Evolutionary conservation across 1,140 invertebrate genomes (phyloP).

Genomic region (Monochamus saltuarius): DNA sequence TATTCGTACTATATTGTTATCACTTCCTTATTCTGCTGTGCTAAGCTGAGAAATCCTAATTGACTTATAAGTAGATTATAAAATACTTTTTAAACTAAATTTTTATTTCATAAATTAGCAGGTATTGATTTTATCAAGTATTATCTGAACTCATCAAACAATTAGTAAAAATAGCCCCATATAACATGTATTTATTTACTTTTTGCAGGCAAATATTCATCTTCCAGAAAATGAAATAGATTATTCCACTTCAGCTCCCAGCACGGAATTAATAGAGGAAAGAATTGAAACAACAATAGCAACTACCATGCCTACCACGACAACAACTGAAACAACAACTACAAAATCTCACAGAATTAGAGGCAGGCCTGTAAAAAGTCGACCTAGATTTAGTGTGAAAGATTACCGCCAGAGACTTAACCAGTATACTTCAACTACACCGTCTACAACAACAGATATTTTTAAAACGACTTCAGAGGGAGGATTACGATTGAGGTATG

Average conservation of each 20-base stretch:
- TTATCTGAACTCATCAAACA: too few species aligned
- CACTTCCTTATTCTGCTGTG: too few species aligned
- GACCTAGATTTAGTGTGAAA: constrained; percentile 62
- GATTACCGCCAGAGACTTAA: constrained; percentile 57
- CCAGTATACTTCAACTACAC: constrained; percentile 54
- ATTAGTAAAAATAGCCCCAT: not conserved
- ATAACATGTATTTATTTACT: constrained; percentile 10
- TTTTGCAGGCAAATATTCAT: constrained; percentile 16
- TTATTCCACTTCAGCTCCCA: constrained; percentile 25
- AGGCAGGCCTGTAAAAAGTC: constrained; percentile 45
- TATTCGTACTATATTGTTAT: too few species aligned
- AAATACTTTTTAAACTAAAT: too few species aligned
- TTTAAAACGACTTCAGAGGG: constrained; percentile 42
- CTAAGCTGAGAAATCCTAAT: too few species aligned
- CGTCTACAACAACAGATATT: constrained; percentile 51
- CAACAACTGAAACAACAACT: constrained; percentile 36
- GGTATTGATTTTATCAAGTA: too few species aligned
- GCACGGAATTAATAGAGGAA: not conserved
- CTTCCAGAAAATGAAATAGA: constrained; percentile 44
- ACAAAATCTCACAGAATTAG: constrained; percentile 48
- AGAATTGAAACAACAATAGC: constrained; percentile 24
- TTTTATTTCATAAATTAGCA: too few species aligned
- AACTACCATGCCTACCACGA: constrained; percentile 24
- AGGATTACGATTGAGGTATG: constrained; percentile 10
- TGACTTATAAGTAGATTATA: too few species aligned